These are phyloP conservation scores for Acronicta psi DNA, from an alignment of 2,888 invertebrate species.

Conservation along the genomic window DNA sequence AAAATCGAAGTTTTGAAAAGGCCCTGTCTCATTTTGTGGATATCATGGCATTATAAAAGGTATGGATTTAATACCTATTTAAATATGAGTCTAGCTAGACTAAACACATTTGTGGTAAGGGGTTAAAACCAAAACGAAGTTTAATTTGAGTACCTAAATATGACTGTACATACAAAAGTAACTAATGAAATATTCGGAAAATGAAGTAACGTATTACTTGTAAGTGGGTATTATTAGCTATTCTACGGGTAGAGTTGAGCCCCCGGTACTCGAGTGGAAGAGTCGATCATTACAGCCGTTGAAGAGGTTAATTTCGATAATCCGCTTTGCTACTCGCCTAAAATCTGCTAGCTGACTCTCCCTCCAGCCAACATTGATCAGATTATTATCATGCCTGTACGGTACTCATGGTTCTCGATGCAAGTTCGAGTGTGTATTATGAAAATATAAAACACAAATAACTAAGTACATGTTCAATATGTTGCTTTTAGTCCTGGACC, in stretches of 20 bases:
- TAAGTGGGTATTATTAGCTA: conserved; percentile 50
- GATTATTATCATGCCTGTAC: conserved; percentile 53
- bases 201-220: conserved; percentile 37
- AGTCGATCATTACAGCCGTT: conserved; percentile 79
- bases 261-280: conserved; percentile 71
- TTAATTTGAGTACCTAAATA: too few relatives aligned
- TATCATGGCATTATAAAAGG: too few relatives aligned
- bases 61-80: too few relatives aligned
- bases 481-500: background rate
- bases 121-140: too few relatives aligned
- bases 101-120: too few relatives aligned
- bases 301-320: conserved; percentile 86
- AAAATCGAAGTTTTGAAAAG: too few relatives aligned
- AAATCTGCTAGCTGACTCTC: conserved; percentile 63
- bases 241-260: conserved; percentile 56
- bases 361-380: conserved; percentile 45
- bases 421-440: conserved; percentile 10
- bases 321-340: conserved; percentile 77
- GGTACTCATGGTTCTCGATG: conserved; percentile 35
- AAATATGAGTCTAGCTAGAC: too few relatives aligned
- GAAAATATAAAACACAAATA: too few relatives aligned
- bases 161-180: background rate
- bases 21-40: too few relatives aligned
- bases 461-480: too few relatives aligned
- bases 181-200: conserved; percentile 17